These are phyloP conservation scores for Nixonia krombeini DNA, from an alignment of 1,140 invertebrate species.

Conservation along the genomic window DNA sequence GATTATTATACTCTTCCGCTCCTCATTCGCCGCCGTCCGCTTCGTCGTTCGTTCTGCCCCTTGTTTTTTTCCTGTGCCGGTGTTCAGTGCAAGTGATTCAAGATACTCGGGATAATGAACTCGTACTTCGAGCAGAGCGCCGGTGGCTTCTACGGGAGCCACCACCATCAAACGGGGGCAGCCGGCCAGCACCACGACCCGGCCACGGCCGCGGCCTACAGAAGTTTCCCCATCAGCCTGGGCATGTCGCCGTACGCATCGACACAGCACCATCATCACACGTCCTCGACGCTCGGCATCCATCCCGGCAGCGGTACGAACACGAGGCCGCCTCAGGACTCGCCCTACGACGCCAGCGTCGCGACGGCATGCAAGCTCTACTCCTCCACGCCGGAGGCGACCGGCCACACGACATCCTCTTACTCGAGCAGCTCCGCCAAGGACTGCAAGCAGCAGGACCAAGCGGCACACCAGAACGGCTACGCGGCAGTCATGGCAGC, in stretches of 20 bases:
- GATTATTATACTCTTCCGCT: too few species aligned
- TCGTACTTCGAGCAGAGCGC: slow-evolving; percentile 92
- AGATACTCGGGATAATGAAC: slow-evolving; percentile 81
- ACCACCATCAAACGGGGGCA: slow-evolving; percentile 83
- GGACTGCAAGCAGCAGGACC: slow-evolving; percentile 77
- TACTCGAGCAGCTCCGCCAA: slow-evolving; percentile 73
- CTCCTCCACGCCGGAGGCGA: slow-evolving; percentile 77
- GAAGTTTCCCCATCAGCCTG: slow-evolving; percentile 87
- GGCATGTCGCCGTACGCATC: slow-evolving; percentile 87
- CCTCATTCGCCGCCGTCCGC: too few species aligned
- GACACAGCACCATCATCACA: slow-evolving; percentile 82
- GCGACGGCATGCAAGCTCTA: slow-evolving; percentile 89
- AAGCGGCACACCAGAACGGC: slow-evolving; percentile 78
- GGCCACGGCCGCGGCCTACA: slow-evolving; percentile 78
- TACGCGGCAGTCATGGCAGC: slow-evolving; percentile 78
- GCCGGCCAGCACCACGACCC: slow-evolving; percentile 80
- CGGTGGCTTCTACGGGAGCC: slow-evolving; percentile 89
- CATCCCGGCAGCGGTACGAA: slow-evolving; percentile 77
- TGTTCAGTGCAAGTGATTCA: slow-evolving; percentile 59
- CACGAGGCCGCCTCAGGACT: slow-evolving; percentile 86
- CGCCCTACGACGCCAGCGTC: slow-evolving; percentile 89
- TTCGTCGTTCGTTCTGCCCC: not conserved
- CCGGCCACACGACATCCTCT: slow-evolving; percentile 74
- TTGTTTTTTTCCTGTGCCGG: slow-evolving; percentile 48
- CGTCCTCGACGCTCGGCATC: slow-evolving; percentile 71